These are phyloP conservation scores for Avahi laniger DNA, from an alignment of 2,797 vertebrate genomes.

Conservation along the genomic window DNA sequence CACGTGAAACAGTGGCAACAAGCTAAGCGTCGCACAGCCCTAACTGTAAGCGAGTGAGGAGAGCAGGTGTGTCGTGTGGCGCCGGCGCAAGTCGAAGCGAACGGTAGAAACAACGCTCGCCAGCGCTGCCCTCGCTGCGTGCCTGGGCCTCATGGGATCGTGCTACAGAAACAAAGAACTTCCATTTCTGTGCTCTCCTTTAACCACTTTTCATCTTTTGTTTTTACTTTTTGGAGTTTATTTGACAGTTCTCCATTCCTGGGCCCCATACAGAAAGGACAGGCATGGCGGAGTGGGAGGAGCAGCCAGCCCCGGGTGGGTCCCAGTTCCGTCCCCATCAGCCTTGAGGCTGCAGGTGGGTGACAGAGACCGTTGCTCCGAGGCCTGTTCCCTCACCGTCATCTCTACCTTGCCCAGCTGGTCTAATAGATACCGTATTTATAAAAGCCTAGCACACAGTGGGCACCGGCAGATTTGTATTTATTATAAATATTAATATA, in stretches of 20 bases:
- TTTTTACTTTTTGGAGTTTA: background rate
- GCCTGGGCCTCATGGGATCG: fast-evolving
- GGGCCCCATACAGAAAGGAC: background rate
- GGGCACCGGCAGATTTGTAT: background rate
- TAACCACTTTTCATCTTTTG: background rate
- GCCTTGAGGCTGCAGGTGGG: background rate
- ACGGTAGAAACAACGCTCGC: no score
- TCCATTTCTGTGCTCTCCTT: background rate
- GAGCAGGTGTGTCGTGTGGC: no score
- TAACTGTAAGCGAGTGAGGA: background rate
- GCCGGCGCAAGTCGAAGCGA: background rate
- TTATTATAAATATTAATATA: background rate
- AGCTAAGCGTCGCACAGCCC: background rate
- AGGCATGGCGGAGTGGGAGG: no score
- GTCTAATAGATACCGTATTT: background rate
- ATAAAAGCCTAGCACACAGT: background rate
- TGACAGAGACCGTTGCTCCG: background rate
- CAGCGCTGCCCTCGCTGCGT: no score
- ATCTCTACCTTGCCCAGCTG: background rate
- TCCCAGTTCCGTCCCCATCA: background rate
- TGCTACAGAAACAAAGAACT: background rate
- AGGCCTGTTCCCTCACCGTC: no score
- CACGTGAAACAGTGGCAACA: background rate
- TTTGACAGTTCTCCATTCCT: background rate
- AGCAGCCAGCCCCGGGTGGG: background rate